These are phyloP conservation scores for Lepus americanus DNA, from an alignment of 2,113 vertebrate genomes.

Conservation along the genomic window DNA sequence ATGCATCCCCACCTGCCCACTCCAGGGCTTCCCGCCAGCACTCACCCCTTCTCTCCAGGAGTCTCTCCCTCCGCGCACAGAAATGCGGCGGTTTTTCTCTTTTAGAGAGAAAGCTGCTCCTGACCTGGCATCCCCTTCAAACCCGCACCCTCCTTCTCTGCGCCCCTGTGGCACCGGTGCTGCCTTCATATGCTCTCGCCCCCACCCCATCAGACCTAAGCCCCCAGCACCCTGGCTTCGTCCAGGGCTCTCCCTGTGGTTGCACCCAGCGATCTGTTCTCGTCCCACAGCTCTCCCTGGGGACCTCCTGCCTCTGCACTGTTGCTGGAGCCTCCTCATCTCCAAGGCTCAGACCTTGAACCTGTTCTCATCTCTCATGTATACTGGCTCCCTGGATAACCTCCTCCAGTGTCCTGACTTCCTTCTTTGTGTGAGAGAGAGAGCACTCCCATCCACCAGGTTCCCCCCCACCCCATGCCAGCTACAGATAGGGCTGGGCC, in stretches of 20 bases:
- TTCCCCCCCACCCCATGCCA: too few species aligned
- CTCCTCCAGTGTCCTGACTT: not conserved
- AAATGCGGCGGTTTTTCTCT: not conserved
- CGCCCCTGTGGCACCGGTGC: not conserved
- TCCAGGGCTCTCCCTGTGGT: not conserved
- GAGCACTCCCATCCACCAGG: too few species aligned
- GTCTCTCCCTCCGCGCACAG: constrained; percentile 1
- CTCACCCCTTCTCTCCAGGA: not conserved
- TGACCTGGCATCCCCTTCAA: not conserved
- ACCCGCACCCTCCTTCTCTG: not conserved
- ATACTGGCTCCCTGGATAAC: not conserved
- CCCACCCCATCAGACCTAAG: not conserved
- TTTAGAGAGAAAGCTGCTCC: constrained; percentile 15
- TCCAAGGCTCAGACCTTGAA: not conserved
- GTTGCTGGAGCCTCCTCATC: not conserved
- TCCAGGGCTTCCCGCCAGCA: not conserved
- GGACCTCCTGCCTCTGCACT: not conserved
- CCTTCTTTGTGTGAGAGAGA: too few species aligned
- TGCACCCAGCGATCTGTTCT: not conserved
- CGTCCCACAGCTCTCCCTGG: not conserved
- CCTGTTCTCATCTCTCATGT: not conserved
- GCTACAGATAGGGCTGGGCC: too few species aligned
- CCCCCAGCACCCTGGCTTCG: not conserved
- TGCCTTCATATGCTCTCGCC: not conserved
- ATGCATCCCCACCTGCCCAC: constrained; percentile 60